A percentile compares a stretch with the other conserved stretches of the same genome.
Conservation (phyloP, 2,797 vertebrate species). For the Eidolon dupreanum region DNA sequence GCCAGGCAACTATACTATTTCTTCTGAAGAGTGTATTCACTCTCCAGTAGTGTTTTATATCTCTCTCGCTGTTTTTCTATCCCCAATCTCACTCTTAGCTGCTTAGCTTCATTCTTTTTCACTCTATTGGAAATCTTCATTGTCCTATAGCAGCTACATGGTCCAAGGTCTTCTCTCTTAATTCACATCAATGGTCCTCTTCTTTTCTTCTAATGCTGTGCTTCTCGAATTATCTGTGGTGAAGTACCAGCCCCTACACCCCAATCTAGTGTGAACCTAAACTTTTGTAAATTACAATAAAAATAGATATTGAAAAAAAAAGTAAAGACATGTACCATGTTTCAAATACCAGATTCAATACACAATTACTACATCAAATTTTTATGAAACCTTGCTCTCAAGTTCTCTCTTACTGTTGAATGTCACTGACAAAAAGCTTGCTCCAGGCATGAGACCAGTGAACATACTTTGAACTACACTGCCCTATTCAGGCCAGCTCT, state of each 20-base stretch:
- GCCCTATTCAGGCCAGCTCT: neutral
- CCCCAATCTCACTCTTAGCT: too few species aligned
- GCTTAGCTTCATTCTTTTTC: neutral
- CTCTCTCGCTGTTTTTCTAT: neutral
- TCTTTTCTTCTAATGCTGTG: neutral
- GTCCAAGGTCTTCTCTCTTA: neutral
- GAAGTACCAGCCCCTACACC: neutral
- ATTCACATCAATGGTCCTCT: fast-evolving
- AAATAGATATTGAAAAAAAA: neutral
- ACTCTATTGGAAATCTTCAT: neutral
- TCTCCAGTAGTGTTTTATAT: neutral
- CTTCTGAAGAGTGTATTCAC: neutral
- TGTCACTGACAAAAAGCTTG: neutral
- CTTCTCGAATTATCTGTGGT: neutral
- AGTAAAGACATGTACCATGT: neutral
- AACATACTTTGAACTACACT: neutral
- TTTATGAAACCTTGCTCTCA: neutral
- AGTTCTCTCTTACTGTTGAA: neutral
- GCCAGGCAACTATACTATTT: too few species aligned
- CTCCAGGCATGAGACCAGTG: too few species aligned
- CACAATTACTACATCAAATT: neutral
- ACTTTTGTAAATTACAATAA: neutral
- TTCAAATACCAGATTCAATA: neutral
- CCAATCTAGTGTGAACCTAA: neutral
- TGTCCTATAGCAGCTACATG: neutral